Percentiles rank a stretch among this genome's conserved stretches.
These are phyloP conservation scores for Panthera uncia DNA, from an alignment of 2,113 vertebrate species.

Conservation along the genomic window DNA sequence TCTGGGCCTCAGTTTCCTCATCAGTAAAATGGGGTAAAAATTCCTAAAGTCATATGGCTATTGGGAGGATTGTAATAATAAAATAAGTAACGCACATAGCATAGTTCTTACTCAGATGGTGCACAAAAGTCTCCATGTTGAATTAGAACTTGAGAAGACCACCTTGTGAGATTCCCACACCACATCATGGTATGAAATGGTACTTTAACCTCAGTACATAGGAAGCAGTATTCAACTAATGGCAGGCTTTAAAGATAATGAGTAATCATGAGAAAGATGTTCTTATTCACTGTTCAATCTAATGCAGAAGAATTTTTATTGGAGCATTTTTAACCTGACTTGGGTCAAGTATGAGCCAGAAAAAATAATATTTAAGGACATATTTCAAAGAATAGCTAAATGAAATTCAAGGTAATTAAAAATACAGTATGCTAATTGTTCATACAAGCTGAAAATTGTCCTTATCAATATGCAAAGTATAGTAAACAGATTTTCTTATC, in stretches of 20 bases:
- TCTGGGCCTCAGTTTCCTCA: not conserved
- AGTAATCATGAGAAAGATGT: constrained; percentile 15
- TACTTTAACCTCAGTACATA: not conserved
- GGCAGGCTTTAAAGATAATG: constrained; percentile 39
- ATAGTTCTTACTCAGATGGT: not conserved
- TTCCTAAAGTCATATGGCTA: not conserved
- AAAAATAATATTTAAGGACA: not conserved
- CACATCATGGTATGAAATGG: not conserved
- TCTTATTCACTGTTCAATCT: not conserved
- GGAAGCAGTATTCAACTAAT: not conserved
- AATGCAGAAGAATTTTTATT: constrained; percentile 46
- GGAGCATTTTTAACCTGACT: not conserved
- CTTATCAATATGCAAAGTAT: not conserved
- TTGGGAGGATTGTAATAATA: not conserved
- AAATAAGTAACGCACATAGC: not conserved
- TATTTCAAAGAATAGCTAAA: constrained; percentile 21
- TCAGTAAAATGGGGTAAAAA: not conserved
- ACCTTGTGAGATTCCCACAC: constrained; percentile 26
- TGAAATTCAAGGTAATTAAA: constrained; percentile 17
- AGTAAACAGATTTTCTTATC: constrained; percentile 29
- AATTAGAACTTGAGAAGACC: not conserved
- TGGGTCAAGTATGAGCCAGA: not conserved
- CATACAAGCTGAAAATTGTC: not conserved
- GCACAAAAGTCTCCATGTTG: constrained; percentile 39
- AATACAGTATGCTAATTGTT: not conserved